Evolutionary conservation across 2,888 invertebrate genomes (phyloP), one percentile per base, ranked within the genome.

Genomic region (Miltochrista miniata): DNA sequence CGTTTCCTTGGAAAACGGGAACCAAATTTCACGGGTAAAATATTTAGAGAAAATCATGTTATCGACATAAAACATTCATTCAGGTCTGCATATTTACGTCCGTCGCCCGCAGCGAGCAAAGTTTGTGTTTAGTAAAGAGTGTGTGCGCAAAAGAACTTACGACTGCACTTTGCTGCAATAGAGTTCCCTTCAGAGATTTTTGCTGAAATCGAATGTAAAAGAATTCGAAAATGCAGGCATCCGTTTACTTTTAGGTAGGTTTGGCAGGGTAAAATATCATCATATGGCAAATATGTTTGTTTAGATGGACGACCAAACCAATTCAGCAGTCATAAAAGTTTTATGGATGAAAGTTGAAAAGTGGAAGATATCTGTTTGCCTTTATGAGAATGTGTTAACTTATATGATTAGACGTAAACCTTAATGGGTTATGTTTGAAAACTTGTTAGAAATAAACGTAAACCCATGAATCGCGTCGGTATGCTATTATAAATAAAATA

Each of bases 171-270:
- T 67, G 64, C 58, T 73, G 72, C 78, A 79, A 82, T 80, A 67
- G 77, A 75, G 79, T 78, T 79, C 77, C 71, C 72, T 75, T 74
- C 74, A 74, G 65, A 36, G 64, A 75, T 74, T 81, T 80, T 64
- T 63, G 71, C 71, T 67, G 72, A 76, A 79, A 76, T 78, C 74
- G 72, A 77, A 81, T 72, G 74, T 74, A 77, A 80, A n/a, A 79
- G 80, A 72, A 69, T 76, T 73, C 62, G 66, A 70, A 79, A 77
- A 82, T 83, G 77, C 79, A 79, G 79, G 79, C 66, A 48, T 61
- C 61, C 69, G 70, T 75, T 73, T 70, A 62, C 58, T 44, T 30
- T 38, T 49, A 39, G 43, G 24, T 48, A 38, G 24, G 14, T 38
- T 49, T 43, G 15, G 47, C 48, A 37, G 33, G 39, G 40, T 43